Percentiles rank a stretch among this genome's conserved stretches.
Evolutionary conservation across 2,888 invertebrate species (phyloP).

Genomic region (Ichneumoninae sp.): DNA sequence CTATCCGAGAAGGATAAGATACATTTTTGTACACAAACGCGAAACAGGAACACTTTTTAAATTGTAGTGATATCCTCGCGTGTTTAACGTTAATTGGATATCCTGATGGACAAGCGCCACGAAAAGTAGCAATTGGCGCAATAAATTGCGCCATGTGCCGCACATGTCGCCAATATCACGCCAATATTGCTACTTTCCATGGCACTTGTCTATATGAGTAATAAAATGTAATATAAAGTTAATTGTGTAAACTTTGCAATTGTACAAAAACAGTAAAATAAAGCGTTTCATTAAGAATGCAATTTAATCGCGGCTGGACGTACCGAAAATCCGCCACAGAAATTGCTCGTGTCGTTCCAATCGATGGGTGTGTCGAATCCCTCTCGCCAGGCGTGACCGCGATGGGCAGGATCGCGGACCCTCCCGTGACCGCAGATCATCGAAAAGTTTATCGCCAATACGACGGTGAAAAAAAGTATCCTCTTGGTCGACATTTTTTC

Average conservation of each 20-base stretch:
- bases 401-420: slow-evolving; percentile 66
- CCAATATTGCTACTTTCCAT: too few relatives aligned
- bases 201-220: too few relatives aligned
- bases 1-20: not conserved
- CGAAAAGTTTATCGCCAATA: slow-evolving; percentile 35
- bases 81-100: not conserved
- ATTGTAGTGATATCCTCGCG: too few relatives aligned
- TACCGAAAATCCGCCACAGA: slow-evolving; percentile 65
- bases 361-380: slow-evolving; percentile 63
- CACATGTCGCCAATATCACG: too few relatives aligned
- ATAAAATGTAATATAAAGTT: not conserved
- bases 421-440: slow-evolving; percentile 65
- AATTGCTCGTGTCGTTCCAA: slow-evolving; percentile 66
- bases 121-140: too few relatives aligned
- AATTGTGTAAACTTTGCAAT: too few relatives aligned
- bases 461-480: slow-evolving; percentile 30
- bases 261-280: not conserved
- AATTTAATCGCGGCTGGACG: not conserved
- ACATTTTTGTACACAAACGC: not conserved
- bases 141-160: too few relatives aligned
- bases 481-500: slow-evolving; percentile 50
- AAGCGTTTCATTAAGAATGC: not conserved
- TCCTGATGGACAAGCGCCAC: too few relatives aligned
- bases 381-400: slow-evolving; percentile 67
- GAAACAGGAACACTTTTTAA: not conserved